These are phyloP conservation scores for Speoplatyrhinus poulsoni DNA, from an alignment of 2,113 vertebrate species.

Conservation along the genomic window DNA sequence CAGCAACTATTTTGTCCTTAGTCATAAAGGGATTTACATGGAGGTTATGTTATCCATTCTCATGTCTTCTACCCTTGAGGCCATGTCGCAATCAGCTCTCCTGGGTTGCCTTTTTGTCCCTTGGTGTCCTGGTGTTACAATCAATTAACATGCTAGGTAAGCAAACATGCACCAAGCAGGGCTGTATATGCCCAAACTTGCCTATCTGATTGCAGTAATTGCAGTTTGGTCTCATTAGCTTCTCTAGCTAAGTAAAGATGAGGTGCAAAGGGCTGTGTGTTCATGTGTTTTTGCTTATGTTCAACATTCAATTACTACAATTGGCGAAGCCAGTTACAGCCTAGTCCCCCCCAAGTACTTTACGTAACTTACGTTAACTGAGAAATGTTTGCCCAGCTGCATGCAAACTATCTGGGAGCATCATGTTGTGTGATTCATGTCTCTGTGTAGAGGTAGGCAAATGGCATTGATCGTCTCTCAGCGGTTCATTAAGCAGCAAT, in stretches of 20 bases:
- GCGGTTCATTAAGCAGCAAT: conserved; percentile 68
- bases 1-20: conserved; percentile 69
- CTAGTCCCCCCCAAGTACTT: conserved; percentile 27
- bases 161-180: conserved; percentile 35
- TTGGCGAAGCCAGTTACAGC: conserved; percentile 28
- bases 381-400: conserved; percentile 25
- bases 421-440: conserved; percentile 34
- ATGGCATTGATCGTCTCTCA: conserved; percentile 52
- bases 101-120: conserved; percentile 33
- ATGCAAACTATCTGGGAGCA: conserved; percentile 15
- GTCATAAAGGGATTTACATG: conserved; percentile 66
- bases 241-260: conserved; percentile 39
- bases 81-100: conserved; percentile 38
- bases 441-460: conserved; percentile 46
- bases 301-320: conserved; percentile 47
- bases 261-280: conserved; percentile 12
- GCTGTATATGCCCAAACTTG: conserved; percentile 72
- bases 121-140: conserved; percentile 37
- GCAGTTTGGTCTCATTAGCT: conserved; percentile 59
- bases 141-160: conserved; percentile 66
- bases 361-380: conserved; percentile 36
- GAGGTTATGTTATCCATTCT: conserved; percentile 57
- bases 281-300: conserved; percentile 51
- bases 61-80: conserved; percentile 32
- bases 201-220: conserved; percentile 57